Evolutionary conservation across 2,113 vertebrate species (phyloP).

Genomic region (Dicerorhinus sumatrensis): DNA sequence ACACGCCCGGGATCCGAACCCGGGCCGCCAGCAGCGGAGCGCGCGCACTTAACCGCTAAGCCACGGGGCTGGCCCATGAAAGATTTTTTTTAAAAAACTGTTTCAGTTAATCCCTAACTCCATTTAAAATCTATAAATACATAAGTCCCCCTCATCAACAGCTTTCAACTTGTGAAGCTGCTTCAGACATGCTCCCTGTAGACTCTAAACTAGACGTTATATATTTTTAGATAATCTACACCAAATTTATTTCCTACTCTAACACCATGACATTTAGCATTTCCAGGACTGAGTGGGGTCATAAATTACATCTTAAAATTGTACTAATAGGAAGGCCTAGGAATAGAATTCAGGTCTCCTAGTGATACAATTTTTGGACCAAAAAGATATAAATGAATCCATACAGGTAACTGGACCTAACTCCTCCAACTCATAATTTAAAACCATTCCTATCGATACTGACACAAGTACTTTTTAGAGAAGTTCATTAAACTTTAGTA

Average conservation of each 20-base stretch:
- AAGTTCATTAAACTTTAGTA: constrained; percentile 52
- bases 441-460: neutral
- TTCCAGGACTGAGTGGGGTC: neutral
- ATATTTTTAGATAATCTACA: constrained; percentile 36
- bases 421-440: constrained; percentile 19
- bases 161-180: neutral
- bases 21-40: too few relatives aligned
- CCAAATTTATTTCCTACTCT: constrained; percentile 32
- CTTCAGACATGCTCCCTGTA: neutral
- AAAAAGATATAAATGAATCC: constrained; percentile 30
- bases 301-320: constrained; percentile 36
- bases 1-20: too few relatives aligned
- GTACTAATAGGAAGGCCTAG: neutral
- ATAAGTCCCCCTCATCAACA: neutral
- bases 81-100: neutral
- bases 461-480: constrained; percentile 44
- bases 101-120: constrained; percentile 14
- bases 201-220: neutral
- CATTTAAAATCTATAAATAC: constrained; percentile 28
- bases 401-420: neutral
- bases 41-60: too few relatives aligned
- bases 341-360: neutral
- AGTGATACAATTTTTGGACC: neutral
- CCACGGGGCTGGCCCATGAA: too few relatives aligned
- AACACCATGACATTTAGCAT: neutral